These are phyloP conservation scores for Drosophila triauraria DNA, from an alignment of 1,140 invertebrate species.

Conservation along the genomic window DNA sequence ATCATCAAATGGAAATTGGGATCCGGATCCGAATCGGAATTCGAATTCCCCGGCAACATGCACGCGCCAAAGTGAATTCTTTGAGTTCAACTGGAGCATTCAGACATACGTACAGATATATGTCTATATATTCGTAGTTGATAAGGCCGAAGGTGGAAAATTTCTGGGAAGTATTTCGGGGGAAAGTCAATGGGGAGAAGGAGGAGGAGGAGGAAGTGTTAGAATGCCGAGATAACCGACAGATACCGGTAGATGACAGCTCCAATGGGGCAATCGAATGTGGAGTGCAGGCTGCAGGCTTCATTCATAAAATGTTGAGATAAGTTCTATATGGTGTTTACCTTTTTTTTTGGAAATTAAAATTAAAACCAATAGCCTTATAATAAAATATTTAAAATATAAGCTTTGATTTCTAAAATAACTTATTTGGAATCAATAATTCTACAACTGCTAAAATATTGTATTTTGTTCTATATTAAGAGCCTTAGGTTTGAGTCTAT, in stretches of 20 bases:
- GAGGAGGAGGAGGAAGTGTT: background rate
- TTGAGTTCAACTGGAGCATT: constrained; percentile 6
- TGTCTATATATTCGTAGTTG: background rate
- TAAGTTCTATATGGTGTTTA: too few relatives aligned
- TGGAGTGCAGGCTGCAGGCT: too few relatives aligned
- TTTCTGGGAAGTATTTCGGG: background rate
- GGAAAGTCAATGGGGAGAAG: background rate
- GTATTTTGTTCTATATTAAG: too few relatives aligned
- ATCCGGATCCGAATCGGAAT: background rate
- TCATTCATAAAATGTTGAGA: background rate
- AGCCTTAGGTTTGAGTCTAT: too few relatives aligned
- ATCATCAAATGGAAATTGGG: constrained; percentile 54
- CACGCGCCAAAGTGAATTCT: constrained; percentile 2
- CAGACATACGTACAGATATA: too few relatives aligned
- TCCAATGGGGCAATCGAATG: background rate
- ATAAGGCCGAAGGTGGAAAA: constrained; percentile 12
- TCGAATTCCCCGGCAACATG: background rate
- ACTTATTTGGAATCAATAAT: background rate
- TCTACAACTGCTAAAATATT: too few relatives aligned
- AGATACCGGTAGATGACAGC: constrained; percentile 3
- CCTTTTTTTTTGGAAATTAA: too few relatives aligned
- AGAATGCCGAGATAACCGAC: background rate
- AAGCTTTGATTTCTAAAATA: too few relatives aligned
- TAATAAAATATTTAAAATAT: too few relatives aligned
- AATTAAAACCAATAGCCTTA: too few relatives aligned